phyloP scores from a whole-genome alignment of 1,140 invertebrate genomes.

The Anagrus nilaparvatae region DNA sequence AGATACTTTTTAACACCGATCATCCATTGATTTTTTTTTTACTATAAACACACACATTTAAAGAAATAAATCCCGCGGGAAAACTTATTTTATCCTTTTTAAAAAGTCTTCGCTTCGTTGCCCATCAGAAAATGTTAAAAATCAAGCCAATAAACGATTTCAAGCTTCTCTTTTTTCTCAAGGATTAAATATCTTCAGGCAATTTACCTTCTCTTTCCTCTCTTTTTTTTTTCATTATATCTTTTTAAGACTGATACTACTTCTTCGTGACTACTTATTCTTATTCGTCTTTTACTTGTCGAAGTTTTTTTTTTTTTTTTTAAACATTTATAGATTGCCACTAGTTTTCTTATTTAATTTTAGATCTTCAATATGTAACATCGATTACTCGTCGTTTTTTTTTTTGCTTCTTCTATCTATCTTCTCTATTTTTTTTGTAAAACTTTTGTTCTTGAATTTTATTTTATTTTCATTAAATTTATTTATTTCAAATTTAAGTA shows the following conservation, averaged over 20 bases:
- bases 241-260: no score
- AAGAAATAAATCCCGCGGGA: no score
- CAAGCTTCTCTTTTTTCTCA: slow-evolving; percentile 25
- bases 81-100: slow-evolving; percentile 31
- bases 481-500: not conserved
- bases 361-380: slow-evolving; percentile 16
- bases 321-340: not conserved
- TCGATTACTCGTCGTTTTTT: no score
- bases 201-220: slow-evolving; percentile 27
- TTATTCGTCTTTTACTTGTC: not conserved
- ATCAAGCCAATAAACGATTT: slow-evolving; percentile 38
- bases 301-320: slow-evolving; percentile 10
- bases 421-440: no score
- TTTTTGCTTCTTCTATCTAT: no score
- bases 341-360: slow-evolving; percentile 8
- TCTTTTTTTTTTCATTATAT: slow-evolving; percentile 8
- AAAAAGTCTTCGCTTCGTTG: slow-evolving; percentile 21
- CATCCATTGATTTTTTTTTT: slow-evolving; percentile 32
- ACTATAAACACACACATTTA: no score
- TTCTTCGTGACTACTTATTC: slow-evolving; percentile 18
- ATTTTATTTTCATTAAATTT: not conserved
- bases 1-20: slow-evolving; percentile 37
- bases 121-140: no score
- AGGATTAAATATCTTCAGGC: slow-evolving; percentile 38
- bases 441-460: not conserved